Evolutionary conservation across 2,113 vertebrate species (phyloP), one percentile per base, ranked within the genome.

Genomic region (Albula glossodonta): DNA sequence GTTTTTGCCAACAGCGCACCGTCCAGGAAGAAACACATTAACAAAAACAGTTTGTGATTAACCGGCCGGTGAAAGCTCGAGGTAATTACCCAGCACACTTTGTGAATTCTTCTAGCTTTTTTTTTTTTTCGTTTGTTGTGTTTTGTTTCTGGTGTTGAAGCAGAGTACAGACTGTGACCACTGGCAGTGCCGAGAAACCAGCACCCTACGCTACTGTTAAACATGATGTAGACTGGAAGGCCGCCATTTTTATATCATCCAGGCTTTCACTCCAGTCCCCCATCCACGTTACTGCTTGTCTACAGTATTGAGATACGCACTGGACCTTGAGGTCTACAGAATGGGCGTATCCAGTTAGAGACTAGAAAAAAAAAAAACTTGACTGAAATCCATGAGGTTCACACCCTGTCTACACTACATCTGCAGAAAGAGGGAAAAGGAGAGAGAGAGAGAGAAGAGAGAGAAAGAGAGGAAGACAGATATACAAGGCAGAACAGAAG

Each of bases 331-430:
- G 51, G 70, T 13, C 66, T 84, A 13, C 51, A 56, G 4, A 25
- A 51, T 31, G 70, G 83, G 83, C 17, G 70, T 52, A 51, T 78
- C 66, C 70, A 22, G 51, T 49, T n/a, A 51, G 77, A 77, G 77
- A 77, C 22, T 8, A 17, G 22, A 25, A 74, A 52, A 11, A 25
- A 70, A 57, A 74, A 49, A 74, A 84, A 70, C 50, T 41, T 84
- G 83, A 57, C 63, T 12, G 22, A 22, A 52, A 52, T 84, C 83
- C 83, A 74, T 13, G 50, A 77, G 83, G 49, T 50, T 74, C 83
- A 74, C 83, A 51, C 83, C 83, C 66, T 70, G 49, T 17, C 22
- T 51, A 50, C 49, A 70, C 25, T n/a, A 77, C 19, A 57, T 77
- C 63, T 84, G 63, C 12, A 52, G 66, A 78, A 2, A 78, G 77